Percentiles rank a stretch among this genome's conserved stretches.
Conservation (phyloP, 2,113 vertebrate species). For the Ptychochromis oligacanthus region DNA sequence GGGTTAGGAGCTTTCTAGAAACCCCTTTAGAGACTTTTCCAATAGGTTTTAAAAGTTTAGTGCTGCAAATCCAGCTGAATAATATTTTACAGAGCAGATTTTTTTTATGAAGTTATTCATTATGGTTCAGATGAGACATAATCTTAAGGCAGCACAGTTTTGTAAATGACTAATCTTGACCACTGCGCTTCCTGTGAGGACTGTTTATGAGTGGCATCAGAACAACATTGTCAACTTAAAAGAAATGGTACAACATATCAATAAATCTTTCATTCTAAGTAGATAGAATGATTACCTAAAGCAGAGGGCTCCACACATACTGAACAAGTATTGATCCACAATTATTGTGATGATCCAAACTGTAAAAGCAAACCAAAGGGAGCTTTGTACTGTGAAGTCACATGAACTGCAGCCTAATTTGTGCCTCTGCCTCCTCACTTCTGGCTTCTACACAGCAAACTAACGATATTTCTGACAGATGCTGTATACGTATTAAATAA, state of each 20-base stretch:
- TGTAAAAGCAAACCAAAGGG: neutral
- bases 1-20: constrained; percentile 41
- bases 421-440: neutral
- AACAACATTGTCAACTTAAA: neutral
- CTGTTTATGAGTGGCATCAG: neutral
- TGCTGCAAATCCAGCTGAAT: neutral
- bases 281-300: neutral
- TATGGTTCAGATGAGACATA: neutral
- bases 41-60: neutral
- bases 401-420: neutral
- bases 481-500: neutral
- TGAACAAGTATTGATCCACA: neutral
- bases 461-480: neutral
- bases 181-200: neutral
- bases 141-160: neutral
- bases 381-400: neutral
- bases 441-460: neutral
- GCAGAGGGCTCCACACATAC: neutral
- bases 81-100: constrained; percentile 21
- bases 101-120: neutral
- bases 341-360: neutral
- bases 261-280: neutral
- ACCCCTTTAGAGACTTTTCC: constrained; percentile 23
- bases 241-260: neutral
- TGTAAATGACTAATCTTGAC: neutral